Evolutionary conservation across 2,888 invertebrate genomes (phyloP).

Genomic region (Erebia epiphron): DNA sequence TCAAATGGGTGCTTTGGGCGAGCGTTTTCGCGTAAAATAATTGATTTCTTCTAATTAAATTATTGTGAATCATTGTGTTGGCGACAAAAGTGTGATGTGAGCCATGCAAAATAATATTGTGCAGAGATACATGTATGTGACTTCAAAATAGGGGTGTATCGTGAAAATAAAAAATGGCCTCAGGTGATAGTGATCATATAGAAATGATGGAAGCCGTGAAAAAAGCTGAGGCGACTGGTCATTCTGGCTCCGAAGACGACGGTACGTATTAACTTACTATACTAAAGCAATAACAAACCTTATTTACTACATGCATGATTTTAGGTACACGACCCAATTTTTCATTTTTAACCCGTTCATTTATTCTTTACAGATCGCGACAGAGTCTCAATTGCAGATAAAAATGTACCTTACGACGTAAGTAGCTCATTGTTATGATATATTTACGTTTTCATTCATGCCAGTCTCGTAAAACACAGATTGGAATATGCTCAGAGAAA

Average conservation of each 20-base stretch:
- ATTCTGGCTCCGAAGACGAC: conserved; percentile 84
- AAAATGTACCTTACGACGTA: conserved; percentile 85
- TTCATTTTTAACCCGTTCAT: conserved; percentile 53
- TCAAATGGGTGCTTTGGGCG: conserved; percentile 74
- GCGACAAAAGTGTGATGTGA: conserved; percentile 74
- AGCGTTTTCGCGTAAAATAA: conserved; percentile 78
- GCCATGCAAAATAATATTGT: conserved; percentile 73
- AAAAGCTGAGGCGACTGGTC: conserved; percentile 84
- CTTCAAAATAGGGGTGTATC: conserved; percentile 76
- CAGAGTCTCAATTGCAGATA: conserved; percentile 83
- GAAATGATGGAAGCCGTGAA: conserved; percentile 87
- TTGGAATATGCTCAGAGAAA: conserved; percentile 44
- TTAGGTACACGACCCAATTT: conserved; percentile 47
- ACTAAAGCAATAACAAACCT: not conserved
- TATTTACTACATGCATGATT: not conserved
- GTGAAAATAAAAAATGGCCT: conserved; percentile 87
- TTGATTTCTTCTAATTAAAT: conserved; percentile 82
- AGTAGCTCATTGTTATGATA: conserved; percentile 64
- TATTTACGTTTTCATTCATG: conserved; percentile 55
- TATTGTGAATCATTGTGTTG: conserved; percentile 76
- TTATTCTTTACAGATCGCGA: conserved; percentile 82
- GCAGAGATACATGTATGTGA: conserved; percentile 61
- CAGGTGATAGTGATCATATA: conserved; percentile 92
- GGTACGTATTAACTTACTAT: conserved; percentile 64
- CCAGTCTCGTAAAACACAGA: conserved; percentile 35